Conservation (phyloP, 1,140 invertebrate genomes). For the Drosophila leontia region DNA sequence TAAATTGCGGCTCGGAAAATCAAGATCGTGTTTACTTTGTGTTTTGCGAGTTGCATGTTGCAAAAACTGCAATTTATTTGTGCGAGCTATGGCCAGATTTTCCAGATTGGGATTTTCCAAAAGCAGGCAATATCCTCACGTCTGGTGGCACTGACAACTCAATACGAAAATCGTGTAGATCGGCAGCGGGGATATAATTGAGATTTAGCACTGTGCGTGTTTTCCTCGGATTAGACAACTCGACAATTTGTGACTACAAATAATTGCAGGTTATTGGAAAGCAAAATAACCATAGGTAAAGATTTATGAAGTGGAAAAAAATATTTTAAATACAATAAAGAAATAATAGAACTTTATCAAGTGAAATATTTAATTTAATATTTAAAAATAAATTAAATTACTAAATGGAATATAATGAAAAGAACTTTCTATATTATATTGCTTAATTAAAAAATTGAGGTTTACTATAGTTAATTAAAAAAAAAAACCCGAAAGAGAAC, state of each 20-base stretch:
- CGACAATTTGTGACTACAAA: conserved; percentile 25
- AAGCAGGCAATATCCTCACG: conserved; percentile 26
- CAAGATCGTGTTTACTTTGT: conserved; percentile 38
- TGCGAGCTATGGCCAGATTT: conserved; percentile 28
- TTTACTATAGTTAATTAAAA: not conserved
- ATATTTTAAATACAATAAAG: not conserved
- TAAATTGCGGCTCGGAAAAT: conserved; percentile 31
- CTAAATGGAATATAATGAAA: not conserved
- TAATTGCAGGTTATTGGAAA: conserved; percentile 19
- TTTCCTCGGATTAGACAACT: conserved; percentile 14
- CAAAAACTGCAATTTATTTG: conserved; percentile 31
- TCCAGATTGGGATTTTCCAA: conserved; percentile 22
- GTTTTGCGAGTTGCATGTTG: conserved; percentile 14
- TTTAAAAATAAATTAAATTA: too few relatives aligned
- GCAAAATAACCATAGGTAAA: not conserved
- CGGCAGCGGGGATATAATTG: conserved; percentile 31
- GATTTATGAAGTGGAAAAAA: not conserved
- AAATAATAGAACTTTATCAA: too few relatives aligned
- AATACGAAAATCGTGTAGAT: conserved; percentile 44
- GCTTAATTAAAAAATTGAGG: not conserved
- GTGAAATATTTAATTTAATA: not conserved
- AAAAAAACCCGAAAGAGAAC: not conserved
- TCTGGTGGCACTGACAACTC: conserved; percentile 35
- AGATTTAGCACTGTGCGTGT: conserved; percentile 26
- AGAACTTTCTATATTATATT: not conserved